A percentile compares a stretch with the other conserved stretches of the same genome.
Evolutionary conservation across 2,888 invertebrate species (phyloP).

Genomic region (Gasteruption jaculator): DNA sequence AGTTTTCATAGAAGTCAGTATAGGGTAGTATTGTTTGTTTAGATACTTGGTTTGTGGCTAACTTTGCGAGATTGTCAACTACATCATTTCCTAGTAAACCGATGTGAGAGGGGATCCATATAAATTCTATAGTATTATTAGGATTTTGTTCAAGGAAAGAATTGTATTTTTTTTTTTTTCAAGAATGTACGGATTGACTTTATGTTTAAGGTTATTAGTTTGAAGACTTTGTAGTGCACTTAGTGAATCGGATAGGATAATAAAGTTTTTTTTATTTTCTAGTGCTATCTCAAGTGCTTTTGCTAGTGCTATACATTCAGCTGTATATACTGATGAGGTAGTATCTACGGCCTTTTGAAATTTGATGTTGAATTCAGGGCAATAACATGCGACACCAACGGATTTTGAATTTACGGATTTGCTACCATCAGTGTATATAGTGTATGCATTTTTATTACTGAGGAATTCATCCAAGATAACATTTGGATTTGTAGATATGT

Average conservation of each 20-base stretch:
- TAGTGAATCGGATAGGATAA: slow-evolving; percentile 3
- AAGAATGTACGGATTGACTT: background rate
- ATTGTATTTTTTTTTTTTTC: background rate
- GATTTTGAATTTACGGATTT: too few species aligned
- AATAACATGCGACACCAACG: background rate
- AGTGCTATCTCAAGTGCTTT: background rate
- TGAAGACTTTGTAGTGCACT: background rate
- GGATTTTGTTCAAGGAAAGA: background rate
- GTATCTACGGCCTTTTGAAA: background rate
- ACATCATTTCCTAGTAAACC: too few species aligned
- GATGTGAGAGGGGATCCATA: too few species aligned
- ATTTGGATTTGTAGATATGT: too few species aligned
- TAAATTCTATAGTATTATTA: too few species aligned
- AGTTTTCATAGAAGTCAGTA: background rate
- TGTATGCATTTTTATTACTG: too few species aligned
- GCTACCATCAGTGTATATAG: too few species aligned
- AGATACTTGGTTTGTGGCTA: too few species aligned
- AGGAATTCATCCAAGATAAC: too few species aligned
- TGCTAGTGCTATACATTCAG: slow-evolving; percentile 1
- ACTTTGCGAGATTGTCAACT: too few species aligned
- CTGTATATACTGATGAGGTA: slow-evolving; percentile 4
- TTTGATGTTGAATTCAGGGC: background rate
- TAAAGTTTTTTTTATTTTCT: background rate
- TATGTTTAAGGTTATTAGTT: background rate
- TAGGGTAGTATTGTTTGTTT: too few species aligned